Conservation (phyloP, 2,113 vertebrate species). For the Zonotrichia leucophrys region DNA sequence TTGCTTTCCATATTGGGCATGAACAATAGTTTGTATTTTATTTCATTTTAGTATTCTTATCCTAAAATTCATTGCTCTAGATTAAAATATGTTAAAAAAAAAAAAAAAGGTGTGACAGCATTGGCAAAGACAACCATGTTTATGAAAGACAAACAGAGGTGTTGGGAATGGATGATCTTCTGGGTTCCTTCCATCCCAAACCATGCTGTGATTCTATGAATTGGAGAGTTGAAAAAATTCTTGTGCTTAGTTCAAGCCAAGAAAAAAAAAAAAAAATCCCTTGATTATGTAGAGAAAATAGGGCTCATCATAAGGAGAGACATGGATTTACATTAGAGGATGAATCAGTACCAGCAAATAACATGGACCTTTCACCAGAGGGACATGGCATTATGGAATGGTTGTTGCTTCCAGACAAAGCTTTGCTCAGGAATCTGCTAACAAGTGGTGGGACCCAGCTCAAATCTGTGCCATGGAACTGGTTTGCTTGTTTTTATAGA, state of each 20-base stretch:
- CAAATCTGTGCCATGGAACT: not conserved
- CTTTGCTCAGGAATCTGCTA: not conserved
- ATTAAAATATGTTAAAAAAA: not conserved
- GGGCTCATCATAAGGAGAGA: not conserved
- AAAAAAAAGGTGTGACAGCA: not conserved
- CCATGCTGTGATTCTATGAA: not conserved
- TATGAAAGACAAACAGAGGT: not conserved
- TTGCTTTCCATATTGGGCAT: not conserved
- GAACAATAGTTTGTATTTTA: not conserved
- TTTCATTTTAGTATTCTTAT: not conserved
- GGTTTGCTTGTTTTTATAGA: not conserved
- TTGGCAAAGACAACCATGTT: not conserved
- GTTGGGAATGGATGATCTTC: not conserved
- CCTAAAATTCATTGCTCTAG: not conserved
- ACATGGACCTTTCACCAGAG: not conserved
- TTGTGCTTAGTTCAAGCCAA: not conserved
- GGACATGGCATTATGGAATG: not conserved
- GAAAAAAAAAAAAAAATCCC: not conserved
- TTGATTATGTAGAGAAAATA: not conserved
- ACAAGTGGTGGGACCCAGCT: not conserved
- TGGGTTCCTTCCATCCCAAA: not conserved
- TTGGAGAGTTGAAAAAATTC: not conserved
- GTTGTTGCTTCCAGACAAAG: not conserved
- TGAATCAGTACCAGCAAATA: not conserved
- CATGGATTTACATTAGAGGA: not conserved